phyloP scores from a whole-genome alignment of 1,140 invertebrate genomes.

The Acromyrmex heyeri region DNA sequence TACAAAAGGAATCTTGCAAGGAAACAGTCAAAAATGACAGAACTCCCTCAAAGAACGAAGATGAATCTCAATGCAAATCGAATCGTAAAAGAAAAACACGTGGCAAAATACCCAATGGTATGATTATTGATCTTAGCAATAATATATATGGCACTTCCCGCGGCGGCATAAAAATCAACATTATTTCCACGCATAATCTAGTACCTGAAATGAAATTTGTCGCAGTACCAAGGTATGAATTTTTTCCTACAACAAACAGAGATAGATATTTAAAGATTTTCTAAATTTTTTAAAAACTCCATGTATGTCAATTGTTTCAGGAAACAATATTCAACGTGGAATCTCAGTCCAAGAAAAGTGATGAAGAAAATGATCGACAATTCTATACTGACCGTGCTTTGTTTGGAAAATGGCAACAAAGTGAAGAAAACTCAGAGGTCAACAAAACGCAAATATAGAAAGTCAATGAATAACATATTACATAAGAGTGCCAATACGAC shows the following conservation, averaged over 20 bases:
- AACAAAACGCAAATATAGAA: not conserved
- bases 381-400: slow-evolving; percentile 3
- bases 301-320: not conserved
- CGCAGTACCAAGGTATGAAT: not conserved
- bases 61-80: slow-evolving; percentile 56
- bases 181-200: slow-evolving; percentile 9
- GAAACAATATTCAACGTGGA: not conserved
- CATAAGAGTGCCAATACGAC: not conserved
- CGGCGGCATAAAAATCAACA: slow-evolving; percentile 49
- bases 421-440: not conserved
- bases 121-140: slow-evolving; percentile 27
- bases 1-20: slow-evolving; percentile 28
- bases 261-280: slow-evolving; percentile 6
- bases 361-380: not conserved
- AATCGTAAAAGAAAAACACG: slow-evolving; percentile 32
- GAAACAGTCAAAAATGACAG: slow-evolving; percentile 44
- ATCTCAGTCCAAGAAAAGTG: not conserved
- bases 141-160: not conserved
- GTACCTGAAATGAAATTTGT: not conserved
- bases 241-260: not conserved
- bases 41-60: slow-evolving; percentile 18
- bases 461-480: not conserved
- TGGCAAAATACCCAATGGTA: not conserved
- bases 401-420: not conserved
- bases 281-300: not conserved